Conservation (phyloP, 2,113 vertebrate species). For the Eretmochelys imbricata region DNA sequence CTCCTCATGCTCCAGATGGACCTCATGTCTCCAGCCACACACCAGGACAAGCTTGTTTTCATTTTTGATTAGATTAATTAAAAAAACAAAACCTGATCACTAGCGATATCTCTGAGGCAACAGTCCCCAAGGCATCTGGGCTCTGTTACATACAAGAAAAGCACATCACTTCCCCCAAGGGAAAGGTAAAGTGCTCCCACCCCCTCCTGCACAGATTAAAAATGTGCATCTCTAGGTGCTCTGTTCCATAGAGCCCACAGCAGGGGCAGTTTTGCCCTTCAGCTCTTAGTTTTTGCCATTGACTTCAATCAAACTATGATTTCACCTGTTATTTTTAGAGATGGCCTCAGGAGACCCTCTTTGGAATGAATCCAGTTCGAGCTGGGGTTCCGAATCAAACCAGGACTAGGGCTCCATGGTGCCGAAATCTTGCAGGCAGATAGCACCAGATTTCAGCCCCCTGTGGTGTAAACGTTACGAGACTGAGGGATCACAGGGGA, state of each 20-base stretch:
- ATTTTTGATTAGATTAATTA: background rate
- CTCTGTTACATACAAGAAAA: rapidly evolving
- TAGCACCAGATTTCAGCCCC: background rate
- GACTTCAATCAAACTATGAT: background rate
- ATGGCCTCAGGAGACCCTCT: background rate
- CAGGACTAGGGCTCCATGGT: rapidly evolving
- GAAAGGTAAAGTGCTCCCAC: rapidly evolving
- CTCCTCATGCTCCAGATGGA: background rate
- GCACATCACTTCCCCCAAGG: rapidly evolving
- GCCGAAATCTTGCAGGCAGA: rapidly evolving
- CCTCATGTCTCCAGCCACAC: background rate
- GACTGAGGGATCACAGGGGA: rapidly evolving
- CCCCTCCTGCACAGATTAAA: background rate
- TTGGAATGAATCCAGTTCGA: background rate
- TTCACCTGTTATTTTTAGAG: background rate
- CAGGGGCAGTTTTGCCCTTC: background rate
- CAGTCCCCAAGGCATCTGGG: background rate
- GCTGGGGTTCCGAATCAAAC: background rate
- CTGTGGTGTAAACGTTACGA: background rate
- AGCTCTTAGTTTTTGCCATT: background rate
- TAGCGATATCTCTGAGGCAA: background rate
- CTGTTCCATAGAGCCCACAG: background rate
- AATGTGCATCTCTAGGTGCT: background rate
- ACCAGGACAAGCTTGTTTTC: background rate
- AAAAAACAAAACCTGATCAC: background rate